Evolutionary conservation across 2,888 invertebrate genomes (phyloP).

Genomic region (Idaea dimidiata): DNA sequence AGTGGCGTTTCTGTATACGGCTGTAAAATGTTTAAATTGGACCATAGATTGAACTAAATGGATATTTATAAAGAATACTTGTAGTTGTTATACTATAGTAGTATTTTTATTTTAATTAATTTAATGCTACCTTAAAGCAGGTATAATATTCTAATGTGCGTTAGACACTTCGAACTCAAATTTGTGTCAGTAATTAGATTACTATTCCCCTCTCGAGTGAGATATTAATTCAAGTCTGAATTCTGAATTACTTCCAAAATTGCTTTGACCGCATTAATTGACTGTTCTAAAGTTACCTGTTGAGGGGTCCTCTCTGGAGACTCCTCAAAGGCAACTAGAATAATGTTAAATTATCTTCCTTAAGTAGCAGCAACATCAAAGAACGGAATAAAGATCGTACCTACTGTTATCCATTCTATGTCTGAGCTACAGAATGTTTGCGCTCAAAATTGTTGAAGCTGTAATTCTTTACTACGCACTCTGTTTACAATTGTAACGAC

Average conservation of each 20-base stretch:
- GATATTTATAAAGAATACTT: too few species aligned
- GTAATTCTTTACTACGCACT: constrained; percentile 4
- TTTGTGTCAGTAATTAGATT: constrained; percentile 43
- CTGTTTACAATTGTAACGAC: constrained; percentile 2
- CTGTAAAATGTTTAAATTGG: too few species aligned
- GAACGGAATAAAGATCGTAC: constrained; percentile 25
- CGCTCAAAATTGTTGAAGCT: not conserved
- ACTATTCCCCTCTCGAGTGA: constrained; percentile 42
- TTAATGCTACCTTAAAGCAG: constrained; percentile 7
- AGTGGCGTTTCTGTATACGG: too few species aligned
- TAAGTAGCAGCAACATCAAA: constrained; percentile 57
- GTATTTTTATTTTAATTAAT: constrained; percentile 14
- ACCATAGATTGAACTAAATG: too few species aligned
- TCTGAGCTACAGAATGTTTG: not conserved
- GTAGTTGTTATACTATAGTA: too few species aligned
- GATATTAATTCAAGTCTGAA: constrained; percentile 47
- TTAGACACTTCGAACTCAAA: constrained; percentile 21
- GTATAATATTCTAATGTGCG: constrained; percentile 16
- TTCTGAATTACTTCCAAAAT: constrained; percentile 51
- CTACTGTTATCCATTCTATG: not conserved
- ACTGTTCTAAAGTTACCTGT: constrained; percentile 68
- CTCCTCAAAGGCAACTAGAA: constrained; percentile 57
- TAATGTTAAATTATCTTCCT: constrained; percentile 61
- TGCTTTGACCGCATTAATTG: constrained; percentile 69
- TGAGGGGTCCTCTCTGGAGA: constrained; percentile 48